phyloP scores from a whole-genome alignment of 2,888 invertebrate species.

The Globia sparganii region DNA sequence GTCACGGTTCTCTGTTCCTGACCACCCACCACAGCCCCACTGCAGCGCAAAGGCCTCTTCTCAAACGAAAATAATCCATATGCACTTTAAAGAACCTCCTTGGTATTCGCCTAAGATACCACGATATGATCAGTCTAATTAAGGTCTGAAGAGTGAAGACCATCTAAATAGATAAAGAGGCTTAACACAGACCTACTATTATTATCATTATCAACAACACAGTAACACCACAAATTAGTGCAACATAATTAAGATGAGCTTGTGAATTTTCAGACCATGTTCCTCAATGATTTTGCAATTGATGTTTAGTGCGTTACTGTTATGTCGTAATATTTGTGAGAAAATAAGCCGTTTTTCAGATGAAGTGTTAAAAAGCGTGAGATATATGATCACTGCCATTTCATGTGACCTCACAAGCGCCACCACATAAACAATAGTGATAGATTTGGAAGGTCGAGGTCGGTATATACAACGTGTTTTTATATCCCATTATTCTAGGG shows the following conservation, averaged over 20 bases:
- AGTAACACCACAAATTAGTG: conserved; percentile 20
- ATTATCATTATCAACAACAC: conserved; percentile 12
- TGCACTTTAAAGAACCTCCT: not conserved
- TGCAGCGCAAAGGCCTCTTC: not conserved
- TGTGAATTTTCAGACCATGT: conserved; percentile 9
- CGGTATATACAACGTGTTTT: no score
- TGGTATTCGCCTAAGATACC: not conserved
- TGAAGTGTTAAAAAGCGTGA: conserved; percentile 29
- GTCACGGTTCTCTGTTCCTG: not conserved
- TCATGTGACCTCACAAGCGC: no score
- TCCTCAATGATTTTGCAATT: not conserved
- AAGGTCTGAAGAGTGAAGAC: not conserved
- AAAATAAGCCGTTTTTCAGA: not conserved
- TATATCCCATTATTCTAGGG: no score
- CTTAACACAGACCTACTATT: conserved; percentile 18
- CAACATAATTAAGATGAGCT: conserved; percentile 13
- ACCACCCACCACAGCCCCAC: no score
- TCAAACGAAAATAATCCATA: not conserved
- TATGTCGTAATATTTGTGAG: not conserved
- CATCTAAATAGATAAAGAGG: not conserved
- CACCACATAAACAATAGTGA: no score
- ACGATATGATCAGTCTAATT: not conserved
- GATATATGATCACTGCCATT: not conserved
- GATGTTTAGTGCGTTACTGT: conserved; percentile 15
- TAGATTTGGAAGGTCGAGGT: no score